Evolutionary conservation across 2,797 vertebrate species (phyloP), one percentile per base, ranked within the genome.

Genomic region (Rhinoraja longicauda): DNA sequence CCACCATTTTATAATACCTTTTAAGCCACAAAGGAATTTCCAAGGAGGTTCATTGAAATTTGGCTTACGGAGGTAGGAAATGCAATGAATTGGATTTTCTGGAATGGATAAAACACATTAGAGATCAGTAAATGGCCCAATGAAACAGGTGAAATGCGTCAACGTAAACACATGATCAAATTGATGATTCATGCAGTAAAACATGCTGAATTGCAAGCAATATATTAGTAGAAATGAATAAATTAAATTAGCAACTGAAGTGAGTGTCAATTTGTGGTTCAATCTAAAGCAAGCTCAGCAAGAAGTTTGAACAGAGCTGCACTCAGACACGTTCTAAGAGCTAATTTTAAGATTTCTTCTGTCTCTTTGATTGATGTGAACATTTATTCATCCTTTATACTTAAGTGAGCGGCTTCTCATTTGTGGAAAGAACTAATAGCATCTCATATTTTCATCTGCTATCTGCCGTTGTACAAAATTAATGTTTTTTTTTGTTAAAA

Each of bases 101-200:
- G 67, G 53, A 91, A 45, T 91, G 39, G 64, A 90, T 90, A 90
- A n/a, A 88, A 90, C 6, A 90, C 62, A 70, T 90, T 39, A 12
- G 24, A 39, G 19, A 10, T 91, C 36, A 73, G 36, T 72, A 45
- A 29, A 53, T 73, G 1, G 15, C 24, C 21, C 24, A 91, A 91
- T 91, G 67, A 73, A 67, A 36, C 39, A 32, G 88, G 64, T 90
- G 19, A 70, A 73, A 39, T 73, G 9, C 73, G 32, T 91, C 90
- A 73, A 73, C 26, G 21, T 73, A 91, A 73, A 39, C 21, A 39
- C 70, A 72, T 73, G 24, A 26, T 73, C 32, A 91, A 72, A 91
- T 45, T 39, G 6, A 17, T 73, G 70, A 91, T 53, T 29, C 1
- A 53, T 26, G 24, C 53, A 39, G 70, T 91, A 19, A 73, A 73